Base-by-base conservation (phyloP, 2,888 invertebrate species). In the Scrobipalpa atriplicella region DNA sequence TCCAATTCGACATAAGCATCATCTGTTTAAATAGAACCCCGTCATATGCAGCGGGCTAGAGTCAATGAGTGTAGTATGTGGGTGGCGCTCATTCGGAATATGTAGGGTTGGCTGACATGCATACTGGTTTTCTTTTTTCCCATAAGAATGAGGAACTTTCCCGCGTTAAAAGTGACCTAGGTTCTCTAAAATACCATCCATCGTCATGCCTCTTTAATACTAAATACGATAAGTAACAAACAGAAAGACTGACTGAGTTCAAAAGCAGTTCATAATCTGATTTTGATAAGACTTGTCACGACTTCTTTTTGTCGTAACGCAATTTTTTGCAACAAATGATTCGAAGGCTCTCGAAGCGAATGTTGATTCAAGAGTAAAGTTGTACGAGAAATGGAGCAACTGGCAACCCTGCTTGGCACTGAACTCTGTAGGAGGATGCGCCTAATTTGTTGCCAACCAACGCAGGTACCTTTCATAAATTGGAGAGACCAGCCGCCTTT, bases 351-450 rank as follows among this genome's bases (percentile, higher is more conserved):
- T 29, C 29, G 29, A 29, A 29, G 29, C 5, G 29, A 29, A 29
- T 29, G 13, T 47, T 16, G n/a, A 16, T 47, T 16, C 47, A 29
- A 5, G 29, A 29, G 5, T 47, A 8, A 19, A 11, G 1, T 52
- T 52, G 13, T 6, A 11, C 13, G 11, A 29, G 16, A 38, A 9
- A 18, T 11, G 1, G 58, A 3, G n/a, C 7, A 38, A 13, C 16
- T 38, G 58, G n/a, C n/a, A 58, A 38, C 58, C 58, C 58, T 80
- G 67, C 78, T 83, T 85, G 84, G 73, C 86, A 87, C 83, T 87
- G 87, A 88, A 87, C 87, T 90, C 83, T 80, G 81, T 83, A 79
- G 84, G 84, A 90, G 90, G 92, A 91, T 87, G 87, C 83, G 78
- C 75, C 83, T 83, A 81, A 87, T 90, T 90, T 85, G 85, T 82